Conservation (phyloP, 2,797 vertebrate genomes). For the Bradypodion pumilum region DNA sequence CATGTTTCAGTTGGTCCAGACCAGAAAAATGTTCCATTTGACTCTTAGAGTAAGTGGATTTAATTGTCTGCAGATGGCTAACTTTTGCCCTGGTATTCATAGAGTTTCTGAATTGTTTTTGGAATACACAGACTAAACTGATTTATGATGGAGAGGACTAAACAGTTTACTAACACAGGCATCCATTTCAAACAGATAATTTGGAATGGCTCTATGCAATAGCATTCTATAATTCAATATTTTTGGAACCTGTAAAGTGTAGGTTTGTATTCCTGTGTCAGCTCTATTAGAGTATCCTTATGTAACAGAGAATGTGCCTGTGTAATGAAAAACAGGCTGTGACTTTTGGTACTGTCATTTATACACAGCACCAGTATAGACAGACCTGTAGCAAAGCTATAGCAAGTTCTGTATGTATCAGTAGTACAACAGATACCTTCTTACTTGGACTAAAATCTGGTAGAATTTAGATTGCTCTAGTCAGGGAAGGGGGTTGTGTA, state of each 20-base stretch:
- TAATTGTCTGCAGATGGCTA: neutral
- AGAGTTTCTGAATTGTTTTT: neutral
- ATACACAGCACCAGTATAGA: too few species aligned
- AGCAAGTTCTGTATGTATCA: neutral
- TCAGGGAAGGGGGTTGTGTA: neutral
- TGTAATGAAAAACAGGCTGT: neutral
- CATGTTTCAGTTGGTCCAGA: slow-evolving; percentile 64
- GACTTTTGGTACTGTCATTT: neutral
- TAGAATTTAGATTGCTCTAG: neutral
- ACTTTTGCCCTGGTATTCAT: neutral
- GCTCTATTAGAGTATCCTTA: neutral
- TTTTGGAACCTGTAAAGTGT: neutral
- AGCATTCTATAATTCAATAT: neutral
- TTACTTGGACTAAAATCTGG: neutral
- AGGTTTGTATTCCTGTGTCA: neutral
- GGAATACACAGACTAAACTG: neutral
- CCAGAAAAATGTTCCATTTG: neutral
- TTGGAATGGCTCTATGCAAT: neutral
- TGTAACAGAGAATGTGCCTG: neutral
- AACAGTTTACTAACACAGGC: neutral
- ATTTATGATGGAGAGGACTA: neutral
- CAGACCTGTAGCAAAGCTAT: neutral
- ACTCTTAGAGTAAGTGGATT: neutral
- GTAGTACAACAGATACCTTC: neutral
- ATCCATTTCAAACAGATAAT: neutral